Percentiles rank a stretch among this genome's conserved stretches.
These are phyloP conservation scores for Serinus canaria DNA, from an alignment of 2,113 vertebrate species.

Conservation along the genomic window DNA sequence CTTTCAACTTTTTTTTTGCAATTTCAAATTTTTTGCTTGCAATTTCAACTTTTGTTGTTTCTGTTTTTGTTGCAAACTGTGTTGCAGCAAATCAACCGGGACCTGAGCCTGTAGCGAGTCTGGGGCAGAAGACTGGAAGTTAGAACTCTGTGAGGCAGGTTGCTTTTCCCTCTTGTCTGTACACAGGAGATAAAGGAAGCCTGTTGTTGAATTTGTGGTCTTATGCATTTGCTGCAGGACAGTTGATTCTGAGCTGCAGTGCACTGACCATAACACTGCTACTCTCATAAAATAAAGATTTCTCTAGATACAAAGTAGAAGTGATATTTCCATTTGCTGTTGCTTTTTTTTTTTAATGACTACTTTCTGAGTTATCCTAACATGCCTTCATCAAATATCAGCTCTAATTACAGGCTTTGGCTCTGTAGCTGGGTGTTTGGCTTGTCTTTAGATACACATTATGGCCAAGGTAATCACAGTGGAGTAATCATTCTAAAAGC, in stretches of 20 bases:
- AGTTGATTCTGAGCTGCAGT: neutral
- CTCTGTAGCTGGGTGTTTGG: neutral
- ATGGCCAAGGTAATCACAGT: neutral
- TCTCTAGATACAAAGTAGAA: neutral
- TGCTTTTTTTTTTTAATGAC: neutral
- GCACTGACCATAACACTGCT: neutral
- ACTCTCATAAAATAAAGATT: neutral
- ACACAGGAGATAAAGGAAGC: neutral
- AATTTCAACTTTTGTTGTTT: neutral
- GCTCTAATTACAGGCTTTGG: neutral
- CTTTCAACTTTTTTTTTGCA: neutral
- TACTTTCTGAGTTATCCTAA: neutral
- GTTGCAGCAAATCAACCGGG: neutral
- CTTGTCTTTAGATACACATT: neutral
- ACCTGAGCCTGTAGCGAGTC: neutral
- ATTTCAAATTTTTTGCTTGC: neutral
- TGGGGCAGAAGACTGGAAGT: neutral
- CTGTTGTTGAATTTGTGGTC: neutral
- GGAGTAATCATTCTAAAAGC: neutral
- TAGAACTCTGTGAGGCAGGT: neutral
- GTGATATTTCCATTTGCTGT: neutral
- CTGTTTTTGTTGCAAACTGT: neutral
- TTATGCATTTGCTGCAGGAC: neutral
- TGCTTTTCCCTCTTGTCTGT: neutral
- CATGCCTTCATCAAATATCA: neutral